Evolutionary conservation across 2,113 vertebrate genomes (phyloP).

Genomic region (Canis aureus): DNA sequence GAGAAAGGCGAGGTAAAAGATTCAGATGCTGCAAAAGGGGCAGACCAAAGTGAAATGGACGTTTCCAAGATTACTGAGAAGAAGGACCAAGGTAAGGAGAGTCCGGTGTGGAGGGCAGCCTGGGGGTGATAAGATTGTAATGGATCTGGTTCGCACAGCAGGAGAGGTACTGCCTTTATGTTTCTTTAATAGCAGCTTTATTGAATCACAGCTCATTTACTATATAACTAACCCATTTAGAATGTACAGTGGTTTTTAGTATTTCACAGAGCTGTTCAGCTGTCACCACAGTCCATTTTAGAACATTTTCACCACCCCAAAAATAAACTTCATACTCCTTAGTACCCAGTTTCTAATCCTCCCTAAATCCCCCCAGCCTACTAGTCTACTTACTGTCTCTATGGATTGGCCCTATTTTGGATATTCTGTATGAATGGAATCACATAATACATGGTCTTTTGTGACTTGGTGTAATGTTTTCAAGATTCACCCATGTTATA

Average conservation of each 20-base stretch:
- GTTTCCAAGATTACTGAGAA: constrained; percentile 79
- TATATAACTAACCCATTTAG: not conserved
- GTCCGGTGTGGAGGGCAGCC: constrained; percentile 73
- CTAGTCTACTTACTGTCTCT: not conserved
- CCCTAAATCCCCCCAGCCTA: too few species aligned
- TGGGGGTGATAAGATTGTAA: constrained; percentile 70
- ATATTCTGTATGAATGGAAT: not conserved
- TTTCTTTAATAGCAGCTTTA: not conserved
- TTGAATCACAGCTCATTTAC: not conserved
- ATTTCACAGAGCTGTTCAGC: not conserved
- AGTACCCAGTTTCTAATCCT: not conserved
- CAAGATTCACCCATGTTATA: not conserved
- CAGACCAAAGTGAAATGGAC: constrained; percentile 80
- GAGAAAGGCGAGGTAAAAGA: constrained; percentile 82
- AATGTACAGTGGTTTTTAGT: not conserved
- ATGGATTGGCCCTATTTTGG: not conserved
- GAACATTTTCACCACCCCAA: not conserved
- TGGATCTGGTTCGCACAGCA: constrained; percentile 63
- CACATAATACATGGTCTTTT: not conserved
- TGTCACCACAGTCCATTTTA: not conserved
- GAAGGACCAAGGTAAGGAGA: constrained; percentile 84
- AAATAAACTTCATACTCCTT: not conserved
- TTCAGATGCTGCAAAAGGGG: constrained; percentile 77
- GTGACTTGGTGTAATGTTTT: not conserved
- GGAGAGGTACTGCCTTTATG: constrained; percentile 77